These are phyloP conservation scores for Laticauda colubrina DNA, from an alignment of 2,113 vertebrate species.

Conservation along the genomic window DNA sequence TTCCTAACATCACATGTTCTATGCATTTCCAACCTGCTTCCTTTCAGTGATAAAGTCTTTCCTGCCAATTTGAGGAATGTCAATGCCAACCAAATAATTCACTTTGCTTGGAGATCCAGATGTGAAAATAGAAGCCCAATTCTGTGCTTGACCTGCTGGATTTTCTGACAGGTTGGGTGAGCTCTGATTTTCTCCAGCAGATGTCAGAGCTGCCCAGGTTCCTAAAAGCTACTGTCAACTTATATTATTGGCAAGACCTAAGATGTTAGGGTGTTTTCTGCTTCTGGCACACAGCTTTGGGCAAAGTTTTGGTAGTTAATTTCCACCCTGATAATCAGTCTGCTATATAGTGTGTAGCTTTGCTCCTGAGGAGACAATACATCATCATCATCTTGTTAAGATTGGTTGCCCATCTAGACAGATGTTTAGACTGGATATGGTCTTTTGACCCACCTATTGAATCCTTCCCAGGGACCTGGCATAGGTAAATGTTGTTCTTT, in stretches of 20 bases:
- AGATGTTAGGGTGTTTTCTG: background rate
- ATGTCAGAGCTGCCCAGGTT: conserved; percentile 11
- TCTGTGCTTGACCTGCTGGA: background rate
- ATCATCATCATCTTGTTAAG: background rate
- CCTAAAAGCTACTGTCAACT: background rate
- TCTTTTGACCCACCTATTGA: background rate
- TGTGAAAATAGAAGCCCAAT: background rate
- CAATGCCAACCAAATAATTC: background rate
- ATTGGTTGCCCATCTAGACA: background rate
- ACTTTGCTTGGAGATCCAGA: background rate
- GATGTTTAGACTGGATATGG: background rate
- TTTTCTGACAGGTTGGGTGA: background rate
- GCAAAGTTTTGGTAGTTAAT: conserved; percentile 25
- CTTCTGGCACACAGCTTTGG: background rate
- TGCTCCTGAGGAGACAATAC: conserved; percentile 46
- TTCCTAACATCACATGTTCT: background rate
- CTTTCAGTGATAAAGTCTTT: background rate
- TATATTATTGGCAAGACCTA: background rate
- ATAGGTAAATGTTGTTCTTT: background rate
- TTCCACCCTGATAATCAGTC: conserved; percentile 40
- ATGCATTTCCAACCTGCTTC: too few species aligned
- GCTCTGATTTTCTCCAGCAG: conserved; percentile 8
- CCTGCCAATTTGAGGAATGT: background rate
- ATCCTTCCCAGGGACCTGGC: background rate
- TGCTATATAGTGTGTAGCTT: conserved; percentile 41